Conservation (phyloP, 2,797 vertebrate species). For the Cryptoblepharus egeriae region DNA sequence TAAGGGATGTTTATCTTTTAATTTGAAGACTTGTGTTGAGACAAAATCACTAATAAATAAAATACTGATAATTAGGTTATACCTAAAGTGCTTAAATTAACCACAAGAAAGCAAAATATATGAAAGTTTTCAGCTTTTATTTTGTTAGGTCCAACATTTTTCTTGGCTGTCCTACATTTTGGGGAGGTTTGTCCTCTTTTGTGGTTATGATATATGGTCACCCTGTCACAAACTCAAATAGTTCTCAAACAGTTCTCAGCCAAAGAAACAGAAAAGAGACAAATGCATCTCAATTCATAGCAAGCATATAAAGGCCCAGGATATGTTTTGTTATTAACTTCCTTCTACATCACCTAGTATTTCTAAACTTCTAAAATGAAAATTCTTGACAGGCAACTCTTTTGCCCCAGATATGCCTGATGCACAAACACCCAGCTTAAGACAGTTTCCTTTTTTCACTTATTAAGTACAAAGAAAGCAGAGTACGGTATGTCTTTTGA, state of each 20-base stretch:
- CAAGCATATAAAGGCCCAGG: slow-evolving; percentile 51
- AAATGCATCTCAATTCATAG: slow-evolving; percentile 31
- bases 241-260: background rate
- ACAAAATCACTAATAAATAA: too few relatives aligned
- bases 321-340: slow-evolving; percentile 52
- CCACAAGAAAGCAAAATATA: too few relatives aligned
- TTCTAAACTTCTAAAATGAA: slow-evolving; percentile 55
- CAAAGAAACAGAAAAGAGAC: slow-evolving; percentile 36
- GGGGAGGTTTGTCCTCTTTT: too few relatives aligned
- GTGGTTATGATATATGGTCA: too few relatives aligned
- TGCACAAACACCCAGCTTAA: slow-evolving; percentile 44
- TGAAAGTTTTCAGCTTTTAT: too few relatives aligned
- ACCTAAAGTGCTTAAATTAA: too few relatives aligned
- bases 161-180: too few relatives aligned
- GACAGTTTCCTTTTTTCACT: slow-evolving; percentile 11
- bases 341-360: slow-evolving; percentile 43
- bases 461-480: slow-evolving; percentile 53
- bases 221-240: too few relatives aligned
- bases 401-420: slow-evolving; percentile 14
- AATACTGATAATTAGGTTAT: too few relatives aligned
- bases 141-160: too few relatives aligned
- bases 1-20: too few relatives aligned
- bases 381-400: slow-evolving; percentile 7
- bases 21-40: too few relatives aligned
- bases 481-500: slow-evolving; percentile 43